Evolutionary conservation across 2,113 vertebrate species (phyloP), one percentile per base, ranked within the genome.

Genomic region (Serinus canaria): DNA sequence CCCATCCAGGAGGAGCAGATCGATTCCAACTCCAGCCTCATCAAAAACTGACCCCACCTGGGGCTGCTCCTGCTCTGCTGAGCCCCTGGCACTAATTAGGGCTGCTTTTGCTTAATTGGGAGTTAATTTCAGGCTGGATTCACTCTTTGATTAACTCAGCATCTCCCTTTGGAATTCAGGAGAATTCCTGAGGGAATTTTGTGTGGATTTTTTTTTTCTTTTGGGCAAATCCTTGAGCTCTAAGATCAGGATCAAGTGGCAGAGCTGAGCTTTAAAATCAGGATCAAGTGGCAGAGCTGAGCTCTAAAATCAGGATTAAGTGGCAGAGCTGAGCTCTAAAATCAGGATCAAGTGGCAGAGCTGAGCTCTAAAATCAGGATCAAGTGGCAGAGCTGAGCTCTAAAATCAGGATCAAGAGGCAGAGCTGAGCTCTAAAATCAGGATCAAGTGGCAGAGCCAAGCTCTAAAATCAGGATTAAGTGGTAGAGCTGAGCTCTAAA

Each of bases 1-100:
- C 98, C 98, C 31, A 63, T 98, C 83, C 98, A 98, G 63, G 98
- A 98, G 68, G 97, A 98, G n/a, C 97, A 98, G 1, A 22, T 82
- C 0, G 96, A 98, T 1, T 92, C 59, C 20, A 87, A 97, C 15
- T 97, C 92, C 41, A 94, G 95, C 58, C 92, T 98, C 68, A 94
- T 87, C 89, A 98, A 97, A 78, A 95, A 94, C 83, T 98, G 96
- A 98, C 18, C 59, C 28, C 35, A 9, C 27, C 15, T 10, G 10
- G 30, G 11, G 10, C 37, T 4, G 2, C 21, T 30, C 6, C 72
- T 87, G 85, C n/a, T 0, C 37, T 43, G 69, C 87, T 87, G 95
- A 90, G 92, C 83, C 76, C 8, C 18, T 6, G 19, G 62, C 16
- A 25, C 3, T 24, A 44, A 66, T 37, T 21, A 16, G 17, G 21